Evolutionary conservation across 2,113 vertebrate genomes (phyloP), one percentile per base, ranked within the genome.

Genomic region (Amblyopsis rosae): DNA sequence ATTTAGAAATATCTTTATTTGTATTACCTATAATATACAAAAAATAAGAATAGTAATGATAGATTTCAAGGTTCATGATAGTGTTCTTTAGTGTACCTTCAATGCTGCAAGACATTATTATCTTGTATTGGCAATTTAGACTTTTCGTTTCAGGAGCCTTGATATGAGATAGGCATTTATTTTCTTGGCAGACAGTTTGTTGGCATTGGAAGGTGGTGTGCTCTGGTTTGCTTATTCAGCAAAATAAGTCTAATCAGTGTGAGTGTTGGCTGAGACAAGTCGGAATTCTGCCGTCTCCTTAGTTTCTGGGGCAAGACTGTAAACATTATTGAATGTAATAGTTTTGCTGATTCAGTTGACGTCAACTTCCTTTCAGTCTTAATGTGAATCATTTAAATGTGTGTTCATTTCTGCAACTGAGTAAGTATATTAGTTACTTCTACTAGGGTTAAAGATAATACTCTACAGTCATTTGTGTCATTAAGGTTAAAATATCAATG

Each of bases 231-330:
- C 77, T 26, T 77, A 58, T 67, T 81, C 81, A 83, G 80, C 78
- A 82, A 63, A 83, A 76, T 46, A 53, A 16, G 58, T 32, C 61
- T 70, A 82, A 85, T 88, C 70, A 64, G 74, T 78, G 76, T 64
- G 77, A 82, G 68, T 69, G 64, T 72, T 50, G 48, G 41, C 53
- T 62, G 63, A 48, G 33, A 19, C 62, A 61, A 53, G 63, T 63
- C 56, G 65, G 62, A 69, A 82, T 78, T 41, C 69, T 64, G 71
- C 66, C 9, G 17, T 61, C 54, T 54, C 69, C 71, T 76, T 53
- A 69, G 35, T 77, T 71, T 46, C 60, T 62, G 41, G 59, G 45
- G 19, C 13, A 41, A 61, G 58, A 60, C 15, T 0, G 59, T 50
- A 69, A 62, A 49, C 46, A 48, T 59, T n/a, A 48, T 54, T 2